Base-by-base conservation (phyloP, 2,797 vertebrate species). In the Podarcis siculus region DNA sequence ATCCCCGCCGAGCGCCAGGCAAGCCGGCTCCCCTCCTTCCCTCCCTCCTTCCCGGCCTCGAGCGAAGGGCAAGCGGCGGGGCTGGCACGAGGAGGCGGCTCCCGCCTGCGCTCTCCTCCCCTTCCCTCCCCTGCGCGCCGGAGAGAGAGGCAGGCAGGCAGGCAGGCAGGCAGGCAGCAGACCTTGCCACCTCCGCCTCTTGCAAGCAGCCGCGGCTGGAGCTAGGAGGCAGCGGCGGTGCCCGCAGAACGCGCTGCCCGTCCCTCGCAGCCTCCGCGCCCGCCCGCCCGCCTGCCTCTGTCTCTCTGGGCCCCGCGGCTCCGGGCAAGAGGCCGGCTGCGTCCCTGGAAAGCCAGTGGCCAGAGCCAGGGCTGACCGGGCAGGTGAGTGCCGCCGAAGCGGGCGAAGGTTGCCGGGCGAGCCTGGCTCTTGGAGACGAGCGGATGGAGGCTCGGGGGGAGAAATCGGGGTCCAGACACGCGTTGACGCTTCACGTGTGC, bases 131-230 rank as follows among this genome's bases (percentile, higher is more conserved):
- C 1, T 3, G 81, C 39, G 25, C 66, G 61, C 21, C 49, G 49
- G 49, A 55, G 49, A 55, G 49, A 55, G 49, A 21, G 9, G 27
- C 77, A 13, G n/a, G 35, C 25, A 1, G 42, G 42, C 42, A 42
- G 42, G 42, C n/a, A 21, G 9, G 27, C 77, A 13, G n/a, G 35
- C 49, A 55, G 49, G 49, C 49, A 55, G 13, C 13, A 55, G 13
- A 13, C 49, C 49, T 55, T 55, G 49, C 49, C 49, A 55, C 13
- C 84, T 58, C 27, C 55, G 17, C 79, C 77, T 64, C 91, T 91
- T 85, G 89, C 78, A 79, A 88, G 25, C 91, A 81, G 86, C 32
- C 87, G 77, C 35, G 49, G 82, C 23, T 55, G 55, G 13, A 15
- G 58, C 30, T 2, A 42, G 0, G 67, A 35, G 6, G 35, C 49